Evolutionary conservation across 2,888 invertebrate species (phyloP).

Genomic region (Pecten maximus): DNA sequence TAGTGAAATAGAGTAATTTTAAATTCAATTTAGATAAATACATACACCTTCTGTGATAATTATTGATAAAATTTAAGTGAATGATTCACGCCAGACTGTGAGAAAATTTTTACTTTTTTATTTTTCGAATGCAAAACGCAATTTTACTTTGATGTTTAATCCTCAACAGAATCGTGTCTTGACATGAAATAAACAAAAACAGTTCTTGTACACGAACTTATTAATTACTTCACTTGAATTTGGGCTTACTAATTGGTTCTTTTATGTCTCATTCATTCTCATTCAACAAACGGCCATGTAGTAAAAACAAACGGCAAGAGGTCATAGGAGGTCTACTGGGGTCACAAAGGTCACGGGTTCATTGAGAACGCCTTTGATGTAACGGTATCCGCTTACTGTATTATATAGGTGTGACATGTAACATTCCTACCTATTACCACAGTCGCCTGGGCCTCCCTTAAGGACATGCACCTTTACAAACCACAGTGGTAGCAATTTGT

Average conservation of each 20-base stretch:
- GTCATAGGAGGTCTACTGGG: background rate
- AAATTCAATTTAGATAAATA: background rate
- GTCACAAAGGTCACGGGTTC: conserved; percentile 8
- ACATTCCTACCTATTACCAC: background rate
- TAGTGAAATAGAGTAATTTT: too few species aligned
- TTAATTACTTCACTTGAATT: background rate
- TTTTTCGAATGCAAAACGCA: background rate
- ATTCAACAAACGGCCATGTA: background rate
- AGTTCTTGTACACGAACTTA: background rate
- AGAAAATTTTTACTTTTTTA: background rate
- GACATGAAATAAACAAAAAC: background rate
- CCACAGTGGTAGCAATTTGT: background rate
- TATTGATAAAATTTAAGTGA: background rate
- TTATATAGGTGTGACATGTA: background rate
- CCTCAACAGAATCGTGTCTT: background rate
- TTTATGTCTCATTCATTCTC: background rate
- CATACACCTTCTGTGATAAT: background rate
- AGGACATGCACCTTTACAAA: background rate
- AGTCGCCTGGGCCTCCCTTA: background rate
- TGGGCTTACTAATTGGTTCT: background rate
- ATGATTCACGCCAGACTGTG: background rate
- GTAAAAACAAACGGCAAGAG: background rate
- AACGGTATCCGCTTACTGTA: background rate
- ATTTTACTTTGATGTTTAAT: background rate
- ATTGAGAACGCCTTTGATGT: background rate